Evolutionary conservation across 2,113 vertebrate species (phyloP), one percentile per base, ranked within the genome.

Genomic region (Fukomys damarensis): DNA sequence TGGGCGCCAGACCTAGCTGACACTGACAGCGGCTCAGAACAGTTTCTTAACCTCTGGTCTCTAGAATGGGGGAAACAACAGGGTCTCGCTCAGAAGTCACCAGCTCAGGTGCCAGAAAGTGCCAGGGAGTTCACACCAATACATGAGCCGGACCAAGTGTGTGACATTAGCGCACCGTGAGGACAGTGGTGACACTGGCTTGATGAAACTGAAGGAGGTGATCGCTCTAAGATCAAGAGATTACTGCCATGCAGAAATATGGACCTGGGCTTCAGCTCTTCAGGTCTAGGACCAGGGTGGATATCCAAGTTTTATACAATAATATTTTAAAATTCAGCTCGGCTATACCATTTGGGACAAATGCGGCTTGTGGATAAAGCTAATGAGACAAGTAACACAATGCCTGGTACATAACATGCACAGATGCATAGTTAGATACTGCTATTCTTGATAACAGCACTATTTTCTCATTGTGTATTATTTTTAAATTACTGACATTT

Each of bases 241-340:
- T 9, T 54, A 7, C 43, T 54, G 38, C 24, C 26, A 35, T 11
- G 19, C 35, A 4, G 49, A 72, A 92, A 76, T 20, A 49, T 1
- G 2, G 4, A 12, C 43, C 14, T 38, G 14, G 16, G 32, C 2
- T 56, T 22, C 30, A 80, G 32, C 86, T 54, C 28, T 91, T 86
- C 35, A 77, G 28, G 61, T 68, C n/a, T 81, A 80, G 8, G 4
- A 92, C 83, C n/a, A 26, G 19, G n/a, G 6, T 32, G 24, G 93
- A 52, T 20, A n/a, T 66, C 9, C 20, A 80, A 46, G n/a, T 83
- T 82, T 91, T 81, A 86, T n/a, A 86, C 91, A 80, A 61, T 56
- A 54, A 1, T 22, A 61, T 58, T 94, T 85, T 52, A 82, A 94
- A 94, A 74, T 92, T 96, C n/a, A 30, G 35, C 80, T 91, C n/a